Base-by-base conservation (phyloP, 2,113 vertebrate genomes). In the Pelvicachromis taeniatus region DNA sequence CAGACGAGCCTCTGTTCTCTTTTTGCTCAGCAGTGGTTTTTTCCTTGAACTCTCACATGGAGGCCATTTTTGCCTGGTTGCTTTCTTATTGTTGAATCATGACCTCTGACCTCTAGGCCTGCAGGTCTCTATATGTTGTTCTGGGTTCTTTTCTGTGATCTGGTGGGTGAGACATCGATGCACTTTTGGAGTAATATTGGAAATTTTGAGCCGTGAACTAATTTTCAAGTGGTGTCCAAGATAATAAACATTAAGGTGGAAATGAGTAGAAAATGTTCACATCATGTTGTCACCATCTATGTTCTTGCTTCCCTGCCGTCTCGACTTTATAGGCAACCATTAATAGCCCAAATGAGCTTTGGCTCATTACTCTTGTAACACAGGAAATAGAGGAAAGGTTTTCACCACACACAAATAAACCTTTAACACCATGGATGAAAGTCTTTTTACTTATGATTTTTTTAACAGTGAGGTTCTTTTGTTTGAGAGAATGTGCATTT, bases 121-220 rank as follows among this genome's bases (percentile, higher is more conserved):
- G 58, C 58, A 35, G 31, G 31, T n/a, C 58, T 33, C 0, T 59
- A 33, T 29, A 59, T 59, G 16, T 33, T 61, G 0, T 33, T 61
- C 58, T 61, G 31, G 19, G 58, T 61, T 61, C 31, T 2, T 61
- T 2, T 61, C 17, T 3, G 38, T 1, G 9, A 38, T 9, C 31
- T 35, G 31, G 31, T 61, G 58, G 58, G 35, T 61, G 17, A 61
- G 58, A n/a, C 58, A 2, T 61, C 0, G 31, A 35, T 35, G 3
- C 3, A 21, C 9, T 61, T 61, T 19, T 11, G 31, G 58, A 61
- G 31, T 0, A 61, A 11, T 59, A 33, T 0, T 63, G 58, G 58
- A 19, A 9, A 21, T 65, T 40, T 40, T 65, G 33, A 65, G 5
- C 4, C 0, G 1, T 65, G 33, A 40, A 40, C 6, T 26, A 0